Base-by-base conservation (phyloP, 2,797 vertebrate genomes). In the Spheniscus humboldti region DNA sequence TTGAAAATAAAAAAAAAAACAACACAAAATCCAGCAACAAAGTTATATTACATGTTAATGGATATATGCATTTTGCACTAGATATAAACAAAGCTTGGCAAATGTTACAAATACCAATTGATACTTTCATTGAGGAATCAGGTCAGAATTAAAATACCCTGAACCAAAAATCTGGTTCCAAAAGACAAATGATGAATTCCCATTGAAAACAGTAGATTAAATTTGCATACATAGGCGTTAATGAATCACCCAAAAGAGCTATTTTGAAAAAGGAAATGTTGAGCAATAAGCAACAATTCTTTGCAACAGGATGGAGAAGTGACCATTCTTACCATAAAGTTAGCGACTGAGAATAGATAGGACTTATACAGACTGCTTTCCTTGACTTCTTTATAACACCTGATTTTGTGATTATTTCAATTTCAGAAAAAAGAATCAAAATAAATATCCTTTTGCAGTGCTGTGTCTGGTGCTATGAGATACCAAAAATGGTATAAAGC, bases 321-420 rank as follows among this genome's bases (percentile, higher is more conserved):
- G 48, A 67, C 27, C 0, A 0, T 71, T 82, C 48, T 77, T 72
- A 33, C 43, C 0, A 0, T 41, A 24, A 63, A 59, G 5, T 81
- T 68, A 71, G 25, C 0, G 2, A 55, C 30, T 78, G 30, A 48
- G 14, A 67, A 56, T 39, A 74, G 12, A 14, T 9, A 35, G 33
- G 11, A 62, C 11, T 57, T 93, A 12, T 66, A 50, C 9, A 37
- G 12, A 3, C 47, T 79, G 18, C 53, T 88, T 91, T 80, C 19
- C 10, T 83, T 23, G 18, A 27, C 93, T 91, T 84, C 48, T 86
- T 78, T 72, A 22, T 53, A 66, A 17, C 22, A 64, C 5, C 24
- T 76, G 39, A 69, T 86, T 89, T 80, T 83, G 27, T 48, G 43
- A 67, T 85, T 67, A 45, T 63, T 83, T 79, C 19, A 76, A 5